These are phyloP conservation scores for Otocyon megalotis DNA, from an alignment of 2,113 vertebrate genomes.

Conservation along the genomic window DNA sequence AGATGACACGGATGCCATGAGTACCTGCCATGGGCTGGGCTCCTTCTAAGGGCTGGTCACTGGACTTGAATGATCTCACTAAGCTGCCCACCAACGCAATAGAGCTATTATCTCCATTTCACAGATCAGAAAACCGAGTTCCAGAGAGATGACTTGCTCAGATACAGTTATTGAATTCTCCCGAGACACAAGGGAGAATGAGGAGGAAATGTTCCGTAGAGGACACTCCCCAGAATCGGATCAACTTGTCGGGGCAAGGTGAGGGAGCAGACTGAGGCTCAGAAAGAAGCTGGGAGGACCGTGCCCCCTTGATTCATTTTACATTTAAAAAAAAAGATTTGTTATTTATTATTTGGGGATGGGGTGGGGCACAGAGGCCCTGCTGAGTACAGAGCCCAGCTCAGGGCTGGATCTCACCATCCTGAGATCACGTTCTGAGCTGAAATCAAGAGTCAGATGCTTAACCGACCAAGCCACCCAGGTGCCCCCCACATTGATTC, in stretches of 20 bases:
- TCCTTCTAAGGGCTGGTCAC: neutral
- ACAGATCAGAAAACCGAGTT: constrained; percentile 9
- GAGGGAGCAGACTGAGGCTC: neutral
- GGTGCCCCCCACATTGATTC: neutral
- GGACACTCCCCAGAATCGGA: neutral
- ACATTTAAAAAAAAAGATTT: neutral
- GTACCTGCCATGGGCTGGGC: fast-evolving
- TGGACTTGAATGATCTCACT: neutral
- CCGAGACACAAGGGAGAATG: neutral
- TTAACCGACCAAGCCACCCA: neutral
- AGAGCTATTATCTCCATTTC: neutral
- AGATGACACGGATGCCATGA: neutral
- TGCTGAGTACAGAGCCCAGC: neutral
- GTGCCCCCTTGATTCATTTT: neutral
- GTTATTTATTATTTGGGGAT: neutral
- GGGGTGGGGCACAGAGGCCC: neutral
- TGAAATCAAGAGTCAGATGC: neutral
- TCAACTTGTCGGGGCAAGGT: neutral
- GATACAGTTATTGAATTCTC: neutral
- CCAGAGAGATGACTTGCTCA: neutral
- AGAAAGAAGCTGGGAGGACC: neutral
- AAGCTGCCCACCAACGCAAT: too few relatives aligned
- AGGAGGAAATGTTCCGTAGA: neutral
- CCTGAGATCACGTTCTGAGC: neutral
- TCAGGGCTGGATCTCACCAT: neutral